phyloP scores from a whole-genome alignment of 1,140 invertebrate genomes.

The Danaus melanippus region DNA sequence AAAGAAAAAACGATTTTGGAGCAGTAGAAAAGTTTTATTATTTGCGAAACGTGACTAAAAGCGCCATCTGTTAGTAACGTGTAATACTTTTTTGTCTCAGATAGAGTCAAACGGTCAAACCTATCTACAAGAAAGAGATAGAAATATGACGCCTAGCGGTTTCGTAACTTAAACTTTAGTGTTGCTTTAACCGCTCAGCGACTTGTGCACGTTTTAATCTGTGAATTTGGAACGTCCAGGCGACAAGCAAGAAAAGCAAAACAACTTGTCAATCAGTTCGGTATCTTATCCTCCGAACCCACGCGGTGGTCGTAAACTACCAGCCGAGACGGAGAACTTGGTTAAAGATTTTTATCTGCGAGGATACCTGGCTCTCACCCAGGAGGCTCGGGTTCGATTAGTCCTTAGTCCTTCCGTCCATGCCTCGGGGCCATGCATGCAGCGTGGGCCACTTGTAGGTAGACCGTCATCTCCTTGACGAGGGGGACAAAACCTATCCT shows the following conservation, averaged over 20 bases:
- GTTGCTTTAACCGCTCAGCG: constrained; percentile 1
- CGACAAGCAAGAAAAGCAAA: too few species aligned
- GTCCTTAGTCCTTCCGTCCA: constrained; percentile 9
- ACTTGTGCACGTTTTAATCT: not conserved
- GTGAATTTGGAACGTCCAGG: constrained; percentile 18
- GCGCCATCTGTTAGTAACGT: too few species aligned
- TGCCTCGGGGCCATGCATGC: not conserved
- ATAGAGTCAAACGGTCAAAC: too few species aligned
- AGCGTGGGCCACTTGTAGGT: not conserved
- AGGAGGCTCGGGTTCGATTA: constrained; percentile 52
- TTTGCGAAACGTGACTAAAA: too few species aligned
- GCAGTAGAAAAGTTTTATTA: too few species aligned
- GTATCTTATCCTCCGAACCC: constrained; percentile 21
- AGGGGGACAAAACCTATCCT: constrained; percentile 2
- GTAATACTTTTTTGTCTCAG: too few species aligned
- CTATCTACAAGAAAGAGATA: too few species aligned
- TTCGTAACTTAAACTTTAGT: not conserved
- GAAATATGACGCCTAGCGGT: not conserved
- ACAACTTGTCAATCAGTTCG: too few species aligned
- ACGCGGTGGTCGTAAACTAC: constrained; percentile 19
- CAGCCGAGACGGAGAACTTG: constrained; percentile 14
- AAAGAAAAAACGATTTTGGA: too few species aligned
- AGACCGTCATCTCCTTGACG: not conserved
- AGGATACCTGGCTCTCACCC: constrained; percentile 47
- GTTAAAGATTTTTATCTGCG: constrained; percentile 18